phyloP scores from a whole-genome alignment of 2,797 vertebrate genomes.

The Microcaecilia unicolor region DNA sequence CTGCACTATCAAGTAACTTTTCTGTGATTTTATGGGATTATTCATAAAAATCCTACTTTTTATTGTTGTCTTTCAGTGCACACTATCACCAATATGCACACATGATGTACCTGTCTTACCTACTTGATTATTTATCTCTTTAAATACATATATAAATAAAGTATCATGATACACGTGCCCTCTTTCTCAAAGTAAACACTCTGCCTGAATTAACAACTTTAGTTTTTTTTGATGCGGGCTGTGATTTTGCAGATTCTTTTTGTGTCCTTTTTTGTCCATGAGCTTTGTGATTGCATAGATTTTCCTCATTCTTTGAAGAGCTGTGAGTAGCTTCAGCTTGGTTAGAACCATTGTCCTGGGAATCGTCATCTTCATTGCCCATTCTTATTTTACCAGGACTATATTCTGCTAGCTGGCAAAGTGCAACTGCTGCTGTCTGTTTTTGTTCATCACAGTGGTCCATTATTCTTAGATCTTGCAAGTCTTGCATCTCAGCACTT shows the following conservation, averaged over 20 bases:
- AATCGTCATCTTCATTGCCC: conserved; percentile 10
- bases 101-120: too few species aligned
- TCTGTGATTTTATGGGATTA: too few species aligned
- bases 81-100: too few species aligned
- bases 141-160: too few species aligned
- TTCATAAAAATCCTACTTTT: too few species aligned
- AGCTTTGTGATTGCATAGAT: conserved; percentile 25
- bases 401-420: conserved; percentile 84
- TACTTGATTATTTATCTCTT: too few species aligned
- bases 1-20: too few species aligned
- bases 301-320: conserved; percentile 6
- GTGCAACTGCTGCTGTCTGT: conserved; percentile 84
- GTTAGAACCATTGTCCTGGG: conserved; percentile 8
- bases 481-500: not conserved
- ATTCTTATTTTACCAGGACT: conserved; percentile 39
- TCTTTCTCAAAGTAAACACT: conserved; percentile 63
- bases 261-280: conserved; percentile 64
- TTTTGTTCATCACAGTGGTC: conserved; percentile 80
- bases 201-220: conserved; percentile 50
- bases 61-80: too few species aligned
- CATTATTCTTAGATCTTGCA: conserved; percentile 26
- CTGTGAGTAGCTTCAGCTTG: not conserved
- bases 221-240: conserved; percentile 53
- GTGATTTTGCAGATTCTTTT: conserved; percentile 41
- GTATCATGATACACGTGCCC: conserved; percentile 70